Conservation (phyloP, 2,888 invertebrate genomes). For the Lathronympha strigana region DNA sequence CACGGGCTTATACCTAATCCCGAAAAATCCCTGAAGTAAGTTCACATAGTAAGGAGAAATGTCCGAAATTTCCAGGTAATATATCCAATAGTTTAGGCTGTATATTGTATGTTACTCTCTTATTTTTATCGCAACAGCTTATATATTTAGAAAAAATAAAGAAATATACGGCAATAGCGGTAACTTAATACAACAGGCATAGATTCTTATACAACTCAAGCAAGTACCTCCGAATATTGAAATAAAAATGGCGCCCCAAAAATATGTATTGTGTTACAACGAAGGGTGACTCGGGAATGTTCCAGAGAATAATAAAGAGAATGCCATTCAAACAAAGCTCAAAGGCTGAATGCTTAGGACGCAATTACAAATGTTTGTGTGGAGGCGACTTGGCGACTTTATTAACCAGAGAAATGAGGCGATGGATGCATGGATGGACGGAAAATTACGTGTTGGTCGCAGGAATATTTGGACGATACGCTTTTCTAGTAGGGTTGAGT, state of each 20-base stretch:
- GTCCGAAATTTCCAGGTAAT: too few relatives aligned
- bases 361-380: conserved; percentile 62
- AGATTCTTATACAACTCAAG: background rate
- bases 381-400: conserved; percentile 37
- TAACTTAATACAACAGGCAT: background rate
- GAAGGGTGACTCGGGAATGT: conserved; percentile 53
- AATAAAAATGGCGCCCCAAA: conserved; percentile 58
- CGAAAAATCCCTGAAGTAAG: too few relatives aligned
- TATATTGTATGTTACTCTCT: too few relatives aligned
- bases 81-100: too few relatives aligned
- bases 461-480: background rate
- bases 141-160: too few relatives aligned
- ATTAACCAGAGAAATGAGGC: conserved; percentile 41
- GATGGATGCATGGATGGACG: background rate
- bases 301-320: conserved; percentile 67
- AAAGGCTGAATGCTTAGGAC: conserved; percentile 63
- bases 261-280: conserved; percentile 57
- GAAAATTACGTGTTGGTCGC: background rate
- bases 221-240: conserved; percentile 50
- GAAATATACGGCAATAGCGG: too few relatives aligned
- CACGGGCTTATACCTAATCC: too few relatives aligned
- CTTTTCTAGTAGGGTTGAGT: background rate
- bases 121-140: too few relatives aligned
- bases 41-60: too few relatives aligned
- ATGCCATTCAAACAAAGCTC: conserved; percentile 62